These are phyloP conservation scores for Torymus tubicola DNA, from an alignment of 2,888 invertebrate species.

Conservation along the genomic window DNA sequence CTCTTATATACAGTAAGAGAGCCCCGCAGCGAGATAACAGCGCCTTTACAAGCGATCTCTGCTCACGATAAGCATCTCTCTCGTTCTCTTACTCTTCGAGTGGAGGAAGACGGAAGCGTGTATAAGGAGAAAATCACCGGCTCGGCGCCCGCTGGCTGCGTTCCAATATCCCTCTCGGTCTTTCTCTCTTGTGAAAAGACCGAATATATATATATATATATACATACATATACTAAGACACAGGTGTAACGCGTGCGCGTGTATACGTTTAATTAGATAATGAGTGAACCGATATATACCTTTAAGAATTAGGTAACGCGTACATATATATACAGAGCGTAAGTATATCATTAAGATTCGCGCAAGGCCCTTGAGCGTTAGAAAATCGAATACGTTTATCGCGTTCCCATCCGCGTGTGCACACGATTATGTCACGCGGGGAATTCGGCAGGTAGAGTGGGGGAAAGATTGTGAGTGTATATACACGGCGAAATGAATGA, in stretches of 20 bases:
- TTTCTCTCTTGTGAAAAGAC: too few relatives aligned
- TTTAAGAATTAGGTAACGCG: slow-evolving; percentile 27
- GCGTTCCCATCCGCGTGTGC: slow-evolving; percentile 28
- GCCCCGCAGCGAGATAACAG: neutral
- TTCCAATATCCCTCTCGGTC: neutral
- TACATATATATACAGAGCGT: neutral
- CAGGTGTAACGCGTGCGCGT: too few relatives aligned
- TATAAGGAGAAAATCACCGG: slow-evolving; percentile 4
- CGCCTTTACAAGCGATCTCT: neutral
- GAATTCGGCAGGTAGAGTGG: neutral
- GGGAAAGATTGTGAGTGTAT: neutral
- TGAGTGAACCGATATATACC: too few relatives aligned
- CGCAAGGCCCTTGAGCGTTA: slow-evolving; percentile 21
- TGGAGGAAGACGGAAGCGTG: slow-evolving; percentile 10
- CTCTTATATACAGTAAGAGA: slow-evolving; percentile 9
- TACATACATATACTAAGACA: too few relatives aligned
- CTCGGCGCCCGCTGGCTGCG: neutral
- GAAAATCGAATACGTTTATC: neutral
- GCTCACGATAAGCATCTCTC: slow-evolving; percentile 12
- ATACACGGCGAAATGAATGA: slow-evolving; percentile 22
- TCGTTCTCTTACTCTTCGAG: neutral
- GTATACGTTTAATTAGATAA: too few relatives aligned
- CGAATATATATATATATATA: too few relatives aligned
- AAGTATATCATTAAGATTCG: slow-evolving; percentile 34
- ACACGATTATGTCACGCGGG: slow-evolving; percentile 36